Conservation (phyloP, 1,140 invertebrate species). For the Drosophila seguyi region DNA sequence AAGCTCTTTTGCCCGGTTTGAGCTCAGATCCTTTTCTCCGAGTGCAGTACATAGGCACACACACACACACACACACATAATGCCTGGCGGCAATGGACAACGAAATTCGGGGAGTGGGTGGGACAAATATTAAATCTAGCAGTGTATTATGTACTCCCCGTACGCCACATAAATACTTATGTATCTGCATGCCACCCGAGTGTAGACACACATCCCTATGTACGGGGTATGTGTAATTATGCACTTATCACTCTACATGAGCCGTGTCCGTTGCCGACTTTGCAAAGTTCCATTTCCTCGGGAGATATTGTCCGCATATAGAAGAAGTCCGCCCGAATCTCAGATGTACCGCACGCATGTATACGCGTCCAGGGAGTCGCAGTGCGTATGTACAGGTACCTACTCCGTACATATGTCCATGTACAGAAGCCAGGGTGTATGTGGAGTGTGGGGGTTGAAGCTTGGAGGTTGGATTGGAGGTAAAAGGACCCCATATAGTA, state of each 20-base stretch:
- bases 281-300: slow-evolving; percentile 72
- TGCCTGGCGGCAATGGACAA: slow-evolving; percentile 49
- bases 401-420: slow-evolving; percentile 36
- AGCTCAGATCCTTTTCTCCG: neutral
- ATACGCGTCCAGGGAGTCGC: slow-evolving; percentile 51
- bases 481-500: slow-evolving; percentile 22
- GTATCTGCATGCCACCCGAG: slow-evolving; percentile 24
- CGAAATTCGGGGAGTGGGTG: slow-evolving; percentile 49
- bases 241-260: slow-evolving; percentile 49
- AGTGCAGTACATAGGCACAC: slow-evolving; percentile 52
- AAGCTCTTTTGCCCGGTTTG: neutral
- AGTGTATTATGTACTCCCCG: slow-evolving; percentile 40
- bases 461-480: slow-evolving; percentile 30
- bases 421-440: slow-evolving; percentile 47
- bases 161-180: slow-evolving; percentile 37
- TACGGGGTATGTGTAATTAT: slow-evolving; percentile 49
- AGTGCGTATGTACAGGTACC: slow-evolving; percentile 59
- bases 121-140: slow-evolving; percentile 71
- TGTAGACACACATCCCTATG: slow-evolving; percentile 28
- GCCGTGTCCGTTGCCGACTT: slow-evolving; percentile 47
- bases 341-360: slow-evolving; percentile 56
- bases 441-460: slow-evolving; percentile 45
- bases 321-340: slow-evolving; percentile 50
- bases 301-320: slow-evolving; percentile 61
- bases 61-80: slow-evolving; percentile 13